Percentiles rank a stretch among this genome's conserved stretches.
Conservation (phyloP, 2,113 vertebrate species). For the Leiothrix lutea region DNA sequence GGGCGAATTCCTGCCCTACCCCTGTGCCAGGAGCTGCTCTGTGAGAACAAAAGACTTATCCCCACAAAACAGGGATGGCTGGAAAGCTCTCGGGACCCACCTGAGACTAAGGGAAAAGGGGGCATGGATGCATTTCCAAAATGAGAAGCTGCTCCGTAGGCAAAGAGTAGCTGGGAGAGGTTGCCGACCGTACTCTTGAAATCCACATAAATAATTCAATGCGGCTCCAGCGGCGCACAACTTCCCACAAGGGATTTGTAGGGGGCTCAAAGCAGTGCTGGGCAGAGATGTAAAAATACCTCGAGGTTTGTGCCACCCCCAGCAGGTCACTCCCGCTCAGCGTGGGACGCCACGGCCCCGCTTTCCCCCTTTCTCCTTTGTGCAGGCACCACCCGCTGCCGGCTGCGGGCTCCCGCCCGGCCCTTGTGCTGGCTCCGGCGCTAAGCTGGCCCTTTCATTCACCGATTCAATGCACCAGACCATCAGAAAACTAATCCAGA, state of each 20-base stretch:
- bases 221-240: background rate
- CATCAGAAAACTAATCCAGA: constrained; percentile 28
- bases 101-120: background rate
- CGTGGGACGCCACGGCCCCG: background rate
- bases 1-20: background rate
- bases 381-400: background rate
- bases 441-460: constrained; percentile 6
- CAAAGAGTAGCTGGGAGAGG: background rate
- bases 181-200: background rate
- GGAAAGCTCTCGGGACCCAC: background rate
- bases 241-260: background rate
- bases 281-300: background rate
- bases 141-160: accelerated
- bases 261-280: background rate
- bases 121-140: background rate
- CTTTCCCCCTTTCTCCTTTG: background rate
- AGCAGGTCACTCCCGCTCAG: background rate
- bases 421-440: background rate
- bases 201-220: background rate
- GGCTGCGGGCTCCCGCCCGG: background rate
- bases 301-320: background rate
- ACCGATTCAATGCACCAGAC: background rate
- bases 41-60: background rate
- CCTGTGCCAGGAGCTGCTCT: background rate
- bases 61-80: background rate